A percentile compares a stretch with the other conserved stretches of the same genome.
These are phyloP conservation scores for Sebastes kiyomatsui DNA, from an alignment of 2,797 vertebrate genomes.

Conservation along the genomic window DNA sequence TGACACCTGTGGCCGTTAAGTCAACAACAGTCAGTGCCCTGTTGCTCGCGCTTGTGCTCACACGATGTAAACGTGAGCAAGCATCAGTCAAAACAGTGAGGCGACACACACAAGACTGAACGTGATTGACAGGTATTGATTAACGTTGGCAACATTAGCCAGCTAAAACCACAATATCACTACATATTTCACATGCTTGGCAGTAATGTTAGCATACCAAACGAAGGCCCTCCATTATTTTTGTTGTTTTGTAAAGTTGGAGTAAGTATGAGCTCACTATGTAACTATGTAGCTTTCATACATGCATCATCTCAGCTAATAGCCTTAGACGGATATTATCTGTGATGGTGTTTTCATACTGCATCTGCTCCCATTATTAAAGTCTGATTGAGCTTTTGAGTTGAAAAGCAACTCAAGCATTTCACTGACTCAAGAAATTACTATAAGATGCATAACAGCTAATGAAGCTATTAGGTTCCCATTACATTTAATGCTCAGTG, in stretches of 20 bases:
- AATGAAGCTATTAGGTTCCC: conserved; percentile 2
- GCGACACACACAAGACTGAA: too few relatives aligned
- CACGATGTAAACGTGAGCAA: too few relatives aligned
- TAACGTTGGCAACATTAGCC: too few relatives aligned
- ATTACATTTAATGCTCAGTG: not conserved
- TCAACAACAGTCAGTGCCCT: too few relatives aligned
- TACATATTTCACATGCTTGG: too few relatives aligned
- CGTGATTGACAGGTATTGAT: not conserved
- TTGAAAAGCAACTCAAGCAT: not conserved
- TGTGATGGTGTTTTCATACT: not conserved
- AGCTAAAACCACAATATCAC: not conserved
- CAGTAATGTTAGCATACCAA: too few relatives aligned
- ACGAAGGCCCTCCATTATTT: not conserved
- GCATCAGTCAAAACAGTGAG: too few relatives aligned
- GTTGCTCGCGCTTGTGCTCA: too few relatives aligned
- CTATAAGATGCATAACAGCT: not conserved
- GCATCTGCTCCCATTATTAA: not conserved
- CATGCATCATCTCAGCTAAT: not conserved
- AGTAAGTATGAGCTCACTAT: not conserved
- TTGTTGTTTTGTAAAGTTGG: not conserved
- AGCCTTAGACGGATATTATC: not conserved
- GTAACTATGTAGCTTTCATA: not conserved
- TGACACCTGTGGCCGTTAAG: too few relatives aligned
- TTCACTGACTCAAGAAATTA: conserved; percentile 11
- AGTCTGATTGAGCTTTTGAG: not conserved